phyloP scores from a whole-genome alignment of 2,113 vertebrate genomes.

The Gracilinanus agilis region DNA sequence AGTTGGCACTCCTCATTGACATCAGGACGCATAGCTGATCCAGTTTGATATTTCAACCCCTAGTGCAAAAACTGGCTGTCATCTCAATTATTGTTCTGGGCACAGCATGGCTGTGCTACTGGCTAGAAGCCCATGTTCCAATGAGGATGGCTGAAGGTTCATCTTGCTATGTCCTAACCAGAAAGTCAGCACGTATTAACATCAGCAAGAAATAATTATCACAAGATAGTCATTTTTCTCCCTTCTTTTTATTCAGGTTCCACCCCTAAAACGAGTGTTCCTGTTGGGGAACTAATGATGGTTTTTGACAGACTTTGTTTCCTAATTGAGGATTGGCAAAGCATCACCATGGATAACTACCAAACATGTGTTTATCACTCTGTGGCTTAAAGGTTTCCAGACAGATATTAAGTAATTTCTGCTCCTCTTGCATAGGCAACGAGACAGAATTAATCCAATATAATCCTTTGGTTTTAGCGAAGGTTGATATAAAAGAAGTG shows the following conservation, averaged over 20 bases:
- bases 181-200: constrained; percentile 60
- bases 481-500: not conserved
- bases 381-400: constrained; percentile 23
- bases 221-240: constrained; percentile 15
- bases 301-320: constrained; percentile 56
- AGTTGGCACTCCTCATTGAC: constrained; percentile 66
- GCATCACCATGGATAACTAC: constrained; percentile 27
- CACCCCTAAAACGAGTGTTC: not conserved
- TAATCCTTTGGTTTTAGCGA: not conserved
- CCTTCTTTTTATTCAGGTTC: not conserved
- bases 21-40: constrained; percentile 74
- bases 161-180: constrained; percentile 46
- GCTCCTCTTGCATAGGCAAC: constrained; percentile 11
- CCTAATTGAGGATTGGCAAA: constrained; percentile 65
- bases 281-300: not conserved
- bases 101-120: constrained; percentile 67
- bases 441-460: not conserved
- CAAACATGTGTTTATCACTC: constrained; percentile 65
- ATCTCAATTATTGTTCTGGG: constrained; percentile 71
- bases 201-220: constrained; percentile 54
- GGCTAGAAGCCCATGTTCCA: constrained; percentile 74
- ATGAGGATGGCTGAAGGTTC: constrained; percentile 65
- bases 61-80: constrained; percentile 75
- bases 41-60: constrained; percentile 76
- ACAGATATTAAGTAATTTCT: constrained; percentile 51